phyloP scores from a whole-genome alignment of 2,797 vertebrate genomes.

The Oreortyx pictus region DNA sequence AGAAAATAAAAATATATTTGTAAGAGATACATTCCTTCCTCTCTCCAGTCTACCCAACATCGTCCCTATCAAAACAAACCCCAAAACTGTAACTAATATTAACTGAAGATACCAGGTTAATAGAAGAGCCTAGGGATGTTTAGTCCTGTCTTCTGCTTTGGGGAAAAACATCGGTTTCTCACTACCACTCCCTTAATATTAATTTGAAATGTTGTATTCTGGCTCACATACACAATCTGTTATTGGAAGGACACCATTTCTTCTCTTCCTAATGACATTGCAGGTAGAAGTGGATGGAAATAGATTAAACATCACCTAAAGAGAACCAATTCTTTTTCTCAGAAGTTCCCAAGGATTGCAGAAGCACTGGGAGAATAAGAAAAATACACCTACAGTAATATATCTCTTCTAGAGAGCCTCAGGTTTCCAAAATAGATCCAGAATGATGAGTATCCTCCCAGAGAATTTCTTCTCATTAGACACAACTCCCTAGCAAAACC shows the following conservation, averaged over 20 bases:
- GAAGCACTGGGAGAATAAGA: neutral
- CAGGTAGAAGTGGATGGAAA: neutral
- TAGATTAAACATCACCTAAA: neutral
- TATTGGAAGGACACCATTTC: neutral
- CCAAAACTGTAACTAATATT: neutral
- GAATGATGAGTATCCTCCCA: neutral
- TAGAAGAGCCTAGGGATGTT: neutral
- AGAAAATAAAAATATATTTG: accelerated
- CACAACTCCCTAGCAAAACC: neutral
- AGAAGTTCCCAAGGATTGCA: neutral
- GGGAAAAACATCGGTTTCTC: neutral
- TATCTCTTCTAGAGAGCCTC: neutral
- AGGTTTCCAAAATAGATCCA: neutral
- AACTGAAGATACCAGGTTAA: neutral
- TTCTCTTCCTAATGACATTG: neutral
- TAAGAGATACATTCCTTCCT: neutral
- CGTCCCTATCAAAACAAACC: neutral
- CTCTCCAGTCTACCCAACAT: neutral
- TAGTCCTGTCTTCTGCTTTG: neutral
- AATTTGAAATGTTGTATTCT: neutral
- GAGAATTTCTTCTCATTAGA: slow-evolving; percentile 21
- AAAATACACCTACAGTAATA: neutral
- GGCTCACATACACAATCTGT: neutral
- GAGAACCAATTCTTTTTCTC: neutral
- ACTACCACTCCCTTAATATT: neutral